Evolutionary conservation across 2,113 vertebrate genomes (phyloP).

Genomic region (Pheucticus melanocephalus): DNA sequence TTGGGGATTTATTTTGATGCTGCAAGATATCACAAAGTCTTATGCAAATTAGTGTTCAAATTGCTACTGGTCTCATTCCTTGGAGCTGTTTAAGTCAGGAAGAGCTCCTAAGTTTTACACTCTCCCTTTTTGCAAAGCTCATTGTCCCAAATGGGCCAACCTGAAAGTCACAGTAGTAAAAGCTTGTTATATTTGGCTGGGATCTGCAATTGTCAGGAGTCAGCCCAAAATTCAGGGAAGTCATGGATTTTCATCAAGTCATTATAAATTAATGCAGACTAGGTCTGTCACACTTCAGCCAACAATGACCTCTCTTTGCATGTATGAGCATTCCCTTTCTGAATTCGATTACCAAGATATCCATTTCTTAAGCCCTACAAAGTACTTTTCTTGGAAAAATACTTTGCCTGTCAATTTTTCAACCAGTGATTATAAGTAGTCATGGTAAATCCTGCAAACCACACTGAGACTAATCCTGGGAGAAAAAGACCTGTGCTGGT

Average conservation of each 20-base stretch:
- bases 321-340: background rate
- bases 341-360: background rate
- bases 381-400: slow-evolving; percentile 30
- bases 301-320: slow-evolving; percentile 2
- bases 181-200: slow-evolving; percentile 45
- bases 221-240: background rate
- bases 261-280: background rate
- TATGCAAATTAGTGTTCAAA: background rate
- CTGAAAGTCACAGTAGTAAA: background rate
- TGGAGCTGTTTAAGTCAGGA: background rate
- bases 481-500: background rate
- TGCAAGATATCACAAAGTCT: background rate
- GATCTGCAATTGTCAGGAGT: slow-evolving; percentile 27
- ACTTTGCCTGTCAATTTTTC: slow-evolving; percentile 33
- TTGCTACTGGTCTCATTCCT: background rate
- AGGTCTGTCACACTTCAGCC: slow-evolving; percentile 21
- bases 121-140: background rate
- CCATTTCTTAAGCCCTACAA: slow-evolving; percentile 27
- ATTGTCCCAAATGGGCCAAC: slow-evolving; percentile 15
- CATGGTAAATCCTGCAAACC: slow-evolving; percentile 41
- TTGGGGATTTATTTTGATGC: background rate
- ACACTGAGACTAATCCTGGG: slow-evolving; percentile 24
- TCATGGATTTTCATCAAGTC: slow-evolving; percentile 29
- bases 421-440: slow-evolving; percentile 9
- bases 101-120: background rate